phyloP scores from a whole-genome alignment of 2,888 invertebrate genomes.

The Eilema depressum region DNA sequence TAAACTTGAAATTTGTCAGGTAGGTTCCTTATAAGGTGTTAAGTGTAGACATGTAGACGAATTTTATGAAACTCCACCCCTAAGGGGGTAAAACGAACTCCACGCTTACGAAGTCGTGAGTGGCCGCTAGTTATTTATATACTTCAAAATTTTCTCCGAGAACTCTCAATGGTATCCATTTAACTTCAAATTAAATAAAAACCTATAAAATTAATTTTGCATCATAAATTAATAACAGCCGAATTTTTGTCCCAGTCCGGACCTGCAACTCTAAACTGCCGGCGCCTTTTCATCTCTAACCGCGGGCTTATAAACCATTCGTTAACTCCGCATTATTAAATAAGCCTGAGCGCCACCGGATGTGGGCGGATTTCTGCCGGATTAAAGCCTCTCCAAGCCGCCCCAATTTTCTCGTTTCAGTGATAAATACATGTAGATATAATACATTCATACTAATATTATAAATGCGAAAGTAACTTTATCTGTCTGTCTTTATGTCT shows the following conservation, averaged over 20 bases:
- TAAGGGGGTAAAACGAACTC: too few relatives aligned
- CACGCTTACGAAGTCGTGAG: too few relatives aligned
- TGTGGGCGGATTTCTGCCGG: slow-evolving; percentile 63
- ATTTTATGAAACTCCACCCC: too few relatives aligned
- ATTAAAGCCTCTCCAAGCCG: slow-evolving; percentile 49
- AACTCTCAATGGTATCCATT: too few relatives aligned
- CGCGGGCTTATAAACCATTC: slow-evolving; percentile 67
- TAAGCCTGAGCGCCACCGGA: slow-evolving; percentile 75
- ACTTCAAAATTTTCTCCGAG: background rate
- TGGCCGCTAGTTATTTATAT: too few relatives aligned
- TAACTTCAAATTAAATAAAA: too few relatives aligned
- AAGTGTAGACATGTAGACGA: too few relatives aligned
- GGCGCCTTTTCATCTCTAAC: slow-evolving; percentile 64
- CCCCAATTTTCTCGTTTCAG: slow-evolving; percentile 49
- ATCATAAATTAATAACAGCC: background rate
- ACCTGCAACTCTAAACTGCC: slow-evolving; percentile 52
- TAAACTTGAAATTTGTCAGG: too few relatives aligned
- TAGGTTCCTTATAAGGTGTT: too few relatives aligned
- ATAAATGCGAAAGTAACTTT: too few relatives aligned
- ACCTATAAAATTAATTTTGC: too few relatives aligned
- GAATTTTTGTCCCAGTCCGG: slow-evolving; percentile 18
- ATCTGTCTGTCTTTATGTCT: too few relatives aligned
- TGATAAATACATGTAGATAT: slow-evolving; percentile 8
- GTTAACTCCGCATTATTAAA: slow-evolving; percentile 59
- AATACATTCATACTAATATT: background rate